phyloP scores from a whole-genome alignment of 2,797 vertebrate species.

The Thaleichthys pacificus region DNA sequence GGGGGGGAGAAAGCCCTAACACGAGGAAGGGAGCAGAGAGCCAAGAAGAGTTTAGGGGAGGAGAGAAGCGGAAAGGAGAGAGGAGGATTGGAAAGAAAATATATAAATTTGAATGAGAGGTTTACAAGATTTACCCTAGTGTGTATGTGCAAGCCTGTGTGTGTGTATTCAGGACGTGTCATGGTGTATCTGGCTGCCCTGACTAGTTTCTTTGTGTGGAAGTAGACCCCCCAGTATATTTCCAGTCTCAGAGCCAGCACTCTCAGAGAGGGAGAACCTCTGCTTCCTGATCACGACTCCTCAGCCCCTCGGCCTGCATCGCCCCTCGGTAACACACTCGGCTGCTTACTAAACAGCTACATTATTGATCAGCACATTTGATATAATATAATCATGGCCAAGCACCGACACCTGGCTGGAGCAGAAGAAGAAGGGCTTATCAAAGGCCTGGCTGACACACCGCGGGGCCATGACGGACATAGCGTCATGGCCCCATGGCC shows the following conservation, averaged over 20 bases:
- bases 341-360: too few species aligned
- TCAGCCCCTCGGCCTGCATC: constrained; percentile 17
- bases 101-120: neutral
- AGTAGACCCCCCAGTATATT: constrained; percentile 26
- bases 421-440: too few species aligned
- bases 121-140: neutral
- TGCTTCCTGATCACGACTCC: too few species aligned
- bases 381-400: too few species aligned
- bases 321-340: neutral
- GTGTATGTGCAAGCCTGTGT: neutral
- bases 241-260: constrained; percentile 21
- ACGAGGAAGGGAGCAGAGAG: neutral
- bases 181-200: constrained; percentile 15
- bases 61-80: neutral
- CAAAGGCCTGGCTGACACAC: neutral
- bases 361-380: too few species aligned
- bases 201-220: constrained; percentile 34
- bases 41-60: neutral
- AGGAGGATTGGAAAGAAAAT: neutral
- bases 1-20: neutral
- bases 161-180: neutral
- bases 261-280: too few species aligned
- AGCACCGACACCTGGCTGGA: too few species aligned
- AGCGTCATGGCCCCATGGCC: too few species aligned
- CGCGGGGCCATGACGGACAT: constrained; percentile 14